Evolutionary conservation across 2,797 vertebrate genomes (phyloP), one percentile per base, ranked within the genome.

Genomic region (Gila robusta): DNA sequence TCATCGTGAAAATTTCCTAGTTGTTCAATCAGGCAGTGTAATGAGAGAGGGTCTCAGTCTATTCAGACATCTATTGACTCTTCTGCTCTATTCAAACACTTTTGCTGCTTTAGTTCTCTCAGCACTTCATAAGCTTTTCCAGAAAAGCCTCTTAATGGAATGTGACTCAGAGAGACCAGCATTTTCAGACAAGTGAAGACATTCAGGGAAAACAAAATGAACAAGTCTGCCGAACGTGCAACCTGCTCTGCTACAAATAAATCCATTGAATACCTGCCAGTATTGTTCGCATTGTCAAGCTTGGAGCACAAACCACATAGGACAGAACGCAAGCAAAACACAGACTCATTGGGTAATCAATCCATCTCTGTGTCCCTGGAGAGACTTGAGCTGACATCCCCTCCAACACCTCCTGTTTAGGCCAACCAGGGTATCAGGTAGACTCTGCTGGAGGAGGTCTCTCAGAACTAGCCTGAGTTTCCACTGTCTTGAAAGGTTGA

Each of bases 1-100:
- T 87, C 83, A 81, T 89, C 86, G 73, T 86, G 66, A 80, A 86
- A 84, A 89, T 88, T 82, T 86, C 70, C 62, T 86, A 73, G 62
- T 83, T 87, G 88, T 89, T 91, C 89, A 90, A 91, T 91, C 90
- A 89, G 81, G 19, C 86, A 35, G 78, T 74, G 84, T 89, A 89
- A 90, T 89, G 87, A 88, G 88, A 82, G 84, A 16, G 79, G 66
- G 85, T 83, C 71, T 70, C 79, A 62, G 73, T 89, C 83, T 86
- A 79, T 87, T 88, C 77, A 69, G 84, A 88, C 80, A 72, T 52
- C 89, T 89, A 87, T 89, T 87, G 87, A 89, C 89, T 87, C 88
- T 87, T 83, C 71, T 59, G 44, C 54, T 84, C 87, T 89, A 84
- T 88, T 91, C 87, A 86, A 87, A 90, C 76, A 83, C 67, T 77